Percentiles rank a stretch among this genome's conserved stretches.
Conservation (phyloP, 1,140 invertebrate genomes). For the Reticulitermes speratus region DNA sequence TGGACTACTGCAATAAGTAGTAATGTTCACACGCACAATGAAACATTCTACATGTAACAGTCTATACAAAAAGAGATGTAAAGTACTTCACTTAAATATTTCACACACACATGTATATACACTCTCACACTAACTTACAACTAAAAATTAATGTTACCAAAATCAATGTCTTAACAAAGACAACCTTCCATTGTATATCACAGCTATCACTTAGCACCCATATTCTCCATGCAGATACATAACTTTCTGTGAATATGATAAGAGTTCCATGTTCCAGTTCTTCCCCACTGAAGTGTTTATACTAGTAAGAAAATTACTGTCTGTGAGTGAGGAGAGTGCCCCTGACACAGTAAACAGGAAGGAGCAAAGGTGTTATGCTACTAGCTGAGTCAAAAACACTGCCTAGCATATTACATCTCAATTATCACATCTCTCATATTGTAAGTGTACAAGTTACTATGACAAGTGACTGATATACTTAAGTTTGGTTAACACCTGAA, state of each 20-base stretch:
- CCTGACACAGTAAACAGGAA: too few relatives aligned
- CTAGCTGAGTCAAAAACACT: too few relatives aligned
- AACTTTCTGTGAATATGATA: neutral
- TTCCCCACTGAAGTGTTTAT: neutral
- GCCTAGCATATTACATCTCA: too few relatives aligned
- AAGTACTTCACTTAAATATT: neutral
- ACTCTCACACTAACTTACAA: neutral
- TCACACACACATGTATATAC: neutral
- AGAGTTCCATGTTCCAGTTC: neutral
- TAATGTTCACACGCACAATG: neutral
- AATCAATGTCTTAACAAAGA: neutral
- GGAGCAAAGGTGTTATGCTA: too few relatives aligned
- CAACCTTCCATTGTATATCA: neutral
- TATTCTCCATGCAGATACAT: neutral
- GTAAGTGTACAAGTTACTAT: too few relatives aligned
- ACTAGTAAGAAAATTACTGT: neutral
- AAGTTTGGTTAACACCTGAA: too few relatives aligned
- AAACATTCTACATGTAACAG: neutral
- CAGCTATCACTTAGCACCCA: constrained; percentile 1
- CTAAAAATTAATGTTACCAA: neutral
- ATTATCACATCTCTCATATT: too few relatives aligned
- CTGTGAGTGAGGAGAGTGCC: too few relatives aligned
- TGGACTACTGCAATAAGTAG: neutral
- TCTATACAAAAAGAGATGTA: constrained; percentile 8
- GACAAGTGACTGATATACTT: too few relatives aligned